phyloP scores from a whole-genome alignment of 2,113 vertebrate genomes.

The Aix galericulata region DNA sequence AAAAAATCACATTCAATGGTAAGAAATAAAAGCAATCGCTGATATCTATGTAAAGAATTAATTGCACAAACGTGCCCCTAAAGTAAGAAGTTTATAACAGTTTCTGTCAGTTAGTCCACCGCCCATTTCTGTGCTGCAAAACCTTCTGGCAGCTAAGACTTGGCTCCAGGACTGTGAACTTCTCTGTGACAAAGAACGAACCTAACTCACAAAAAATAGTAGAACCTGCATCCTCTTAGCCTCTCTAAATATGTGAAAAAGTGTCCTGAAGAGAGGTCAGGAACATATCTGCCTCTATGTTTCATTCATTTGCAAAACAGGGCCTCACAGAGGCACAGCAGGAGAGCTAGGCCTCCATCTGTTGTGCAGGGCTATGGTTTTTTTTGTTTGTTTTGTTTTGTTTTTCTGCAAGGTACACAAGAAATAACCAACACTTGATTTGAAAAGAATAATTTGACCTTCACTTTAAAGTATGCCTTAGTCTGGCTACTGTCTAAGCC shows the following conservation, averaged over 20 bases:
- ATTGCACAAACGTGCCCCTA: not conserved
- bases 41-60: not conserved
- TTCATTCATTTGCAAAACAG: not conserved
- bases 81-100: not conserved
- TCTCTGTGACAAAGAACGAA: not conserved
- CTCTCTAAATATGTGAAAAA: not conserved
- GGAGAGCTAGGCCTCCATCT: constrained; percentile 41
- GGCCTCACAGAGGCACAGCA: constrained; percentile 4
- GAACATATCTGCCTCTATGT: not conserved
- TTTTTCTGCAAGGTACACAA: constrained; percentile 45
- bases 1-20: not conserved
- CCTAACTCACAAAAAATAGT: not conserved
- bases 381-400: not conserved
- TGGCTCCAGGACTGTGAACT: not conserved
- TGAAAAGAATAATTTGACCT: constrained; percentile 7
- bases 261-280: not conserved
- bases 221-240: not conserved
- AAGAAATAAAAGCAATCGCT: not conserved
- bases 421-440: constrained; percentile 10
- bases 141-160: not conserved
- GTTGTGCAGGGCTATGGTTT: not conserved
- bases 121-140: not conserved
- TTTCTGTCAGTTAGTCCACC: not conserved
- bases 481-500: not conserved
- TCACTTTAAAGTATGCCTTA: not conserved